Percentiles rank a stretch among this genome's conserved stretches.
phyloP scores from a whole-genome alignment of 2,797 vertebrate species.

The Leptatherina wallacei region DNA sequence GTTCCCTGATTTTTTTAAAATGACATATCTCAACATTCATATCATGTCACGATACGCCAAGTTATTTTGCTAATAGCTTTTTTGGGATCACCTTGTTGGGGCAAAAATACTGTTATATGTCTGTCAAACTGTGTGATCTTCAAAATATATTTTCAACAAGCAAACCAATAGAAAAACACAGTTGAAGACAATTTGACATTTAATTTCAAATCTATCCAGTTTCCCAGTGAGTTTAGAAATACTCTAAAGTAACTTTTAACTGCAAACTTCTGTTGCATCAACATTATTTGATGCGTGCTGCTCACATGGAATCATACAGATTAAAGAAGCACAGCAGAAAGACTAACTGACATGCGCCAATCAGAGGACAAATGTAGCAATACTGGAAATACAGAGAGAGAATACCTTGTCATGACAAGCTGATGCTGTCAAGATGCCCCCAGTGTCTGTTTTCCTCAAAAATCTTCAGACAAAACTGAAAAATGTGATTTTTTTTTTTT shows the following conservation, averaged over 20 bases:
- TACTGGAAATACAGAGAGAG: not conserved
- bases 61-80: no score
- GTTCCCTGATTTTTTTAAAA: no score
- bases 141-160: no score
- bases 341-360: not conserved
- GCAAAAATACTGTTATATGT: no score
- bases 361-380: constrained; percentile 3
- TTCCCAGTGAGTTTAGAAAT: not conserved
- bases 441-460: not conserved
- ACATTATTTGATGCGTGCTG: not conserved
- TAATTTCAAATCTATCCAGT: no score
- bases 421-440: constrained; percentile 2
- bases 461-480: not conserved
- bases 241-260: not conserved
- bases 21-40: no score
- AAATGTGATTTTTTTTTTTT: not conserved
- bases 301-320: not conserved
- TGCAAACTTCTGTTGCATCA: not conserved
- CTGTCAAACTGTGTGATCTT: not conserved
- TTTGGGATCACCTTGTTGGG: no score
- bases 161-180: not conserved
- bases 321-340: not conserved
- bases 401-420: constrained; percentile 4
- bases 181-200: not conserved
- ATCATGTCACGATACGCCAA: no score